Base-by-base conservation (phyloP, 2,797 vertebrate genomes). In the Chiroxiphia lanceolata region DNA sequence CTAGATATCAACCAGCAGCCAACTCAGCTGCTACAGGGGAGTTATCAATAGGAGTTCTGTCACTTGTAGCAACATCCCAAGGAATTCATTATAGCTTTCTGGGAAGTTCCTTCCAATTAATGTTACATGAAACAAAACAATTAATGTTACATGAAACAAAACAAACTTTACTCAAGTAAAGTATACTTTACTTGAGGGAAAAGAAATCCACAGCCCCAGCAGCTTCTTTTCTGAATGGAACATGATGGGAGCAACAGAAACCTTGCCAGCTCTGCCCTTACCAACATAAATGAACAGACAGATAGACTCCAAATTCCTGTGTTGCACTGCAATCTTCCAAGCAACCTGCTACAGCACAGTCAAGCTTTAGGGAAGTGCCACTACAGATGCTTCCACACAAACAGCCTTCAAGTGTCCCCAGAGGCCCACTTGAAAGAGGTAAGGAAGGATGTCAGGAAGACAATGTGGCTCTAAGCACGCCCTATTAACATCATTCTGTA, bases 391-490 rank as follows among this genome's bases (percentile, higher is more conserved):
- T 51, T 65, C 51, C 40, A 48, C 5, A 44, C 3, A 47, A 75
- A 78, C 1, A 1, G 33, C 33, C 33, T 78, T 15, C 6, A 67
- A 59, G 11, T 7, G 25, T 59, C 40, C 17, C 47, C 40, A 82
- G 20, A 67, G 19, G 10, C n/a, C 47, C 0, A 1, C 31, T 15
- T 79, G 5, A 83, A 95, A 88, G 61, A 78, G 11, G 33, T 48
- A 81, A 83, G 42, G 45, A 91, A 56, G 57, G 48, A 79, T 51
- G 54, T 53, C 21, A 77, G 13, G 8, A 13, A 68, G 40, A 79
- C 13, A 63, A 3, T 0, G 0, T 6, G 14, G 29, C 10, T 44
- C 27, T 51, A 34, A 53, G 51, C 2, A 9, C 45, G 53, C 10
- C 14, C 18, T 71, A 0, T 12, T 20, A 38, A 38, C 10, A 82